Base-by-base conservation (phyloP, 2,888 invertebrate genomes). In the Seladonia tumulorum region DNA sequence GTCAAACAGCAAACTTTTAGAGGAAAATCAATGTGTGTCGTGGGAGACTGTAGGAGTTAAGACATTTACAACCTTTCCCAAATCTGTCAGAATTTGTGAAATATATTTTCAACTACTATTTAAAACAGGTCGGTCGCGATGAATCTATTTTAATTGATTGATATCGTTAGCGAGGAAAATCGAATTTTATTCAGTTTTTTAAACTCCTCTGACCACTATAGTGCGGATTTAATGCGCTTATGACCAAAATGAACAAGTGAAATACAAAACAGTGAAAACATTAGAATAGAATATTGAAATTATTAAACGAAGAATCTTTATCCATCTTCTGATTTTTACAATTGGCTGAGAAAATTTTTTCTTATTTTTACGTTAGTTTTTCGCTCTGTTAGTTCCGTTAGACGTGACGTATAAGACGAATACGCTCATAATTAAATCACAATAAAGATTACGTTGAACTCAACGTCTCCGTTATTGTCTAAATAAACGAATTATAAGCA, bases 1-100 rank as follows among this genome's bases (percentile, higher is more conserved):
- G 75, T 84, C 78, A 78, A 77, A 73, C 53, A 53, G 7, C 45
- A 1, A 22, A 42, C 5, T 63, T 76, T 14, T n/a, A 1, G 39
- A 5, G 16, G 7, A 29, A 29, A 63, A 63, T 5, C 25, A 25
- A n/a, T n/a, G n/a, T n/a, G n/a, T n/a, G 12, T n/a, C n/a, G 57
- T 22, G 53, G 8, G 8, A 53, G 22, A 53, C 22, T 10, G 53
- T 3, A 22, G 53, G n/a, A 57, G 12, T 12, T n/a, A n/a, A 0
- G 1, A 12, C 1, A 57, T n/a, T 57, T 12, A 4, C 10, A 57
- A 10, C n/a, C n/a, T 57, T 3, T n/a, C 4, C 57, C 57, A n/a
- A 57, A n/a, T 57, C 5, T 57, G 3, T n/a, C n/a, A 2, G 22
- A 22, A n/a, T n/a, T 53, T 8, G 0, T 22, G 22, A 22, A 53